phyloP scores from a whole-genome alignment of 2,797 vertebrate genomes.

The Natrix natrix region DNA sequence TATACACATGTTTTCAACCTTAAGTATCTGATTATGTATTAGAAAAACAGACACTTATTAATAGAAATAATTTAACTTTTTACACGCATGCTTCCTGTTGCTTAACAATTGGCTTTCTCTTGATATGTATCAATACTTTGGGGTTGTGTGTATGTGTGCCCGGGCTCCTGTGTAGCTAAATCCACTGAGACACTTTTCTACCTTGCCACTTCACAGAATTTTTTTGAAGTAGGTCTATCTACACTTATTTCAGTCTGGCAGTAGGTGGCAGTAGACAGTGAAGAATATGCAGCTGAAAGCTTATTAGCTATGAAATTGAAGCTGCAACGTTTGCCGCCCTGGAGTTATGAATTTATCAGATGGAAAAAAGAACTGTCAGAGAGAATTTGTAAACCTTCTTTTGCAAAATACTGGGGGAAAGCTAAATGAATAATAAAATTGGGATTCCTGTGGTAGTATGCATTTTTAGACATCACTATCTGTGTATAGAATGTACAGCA shows the following conservation, averaged over 20 bases:
- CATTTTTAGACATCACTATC: slow-evolving; percentile 28
- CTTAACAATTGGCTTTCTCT: slow-evolving; percentile 52
- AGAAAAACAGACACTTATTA: slow-evolving; percentile 43
- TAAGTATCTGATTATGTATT: slow-evolving; percentile 34
- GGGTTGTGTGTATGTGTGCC: slow-evolving; percentile 35
- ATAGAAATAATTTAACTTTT: slow-evolving; percentile 47
- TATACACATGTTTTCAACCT: slow-evolving; percentile 42
- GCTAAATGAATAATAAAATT: slow-evolving; percentile 49
- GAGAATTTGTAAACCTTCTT: slow-evolving; percentile 49
- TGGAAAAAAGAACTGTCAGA: slow-evolving; percentile 50
- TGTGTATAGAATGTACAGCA: not conserved
- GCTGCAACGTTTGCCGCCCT: slow-evolving; percentile 54
- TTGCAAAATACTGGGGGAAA: slow-evolving; percentile 45
- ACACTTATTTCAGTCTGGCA: slow-evolving; percentile 67
- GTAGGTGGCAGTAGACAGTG: slow-evolving; percentile 80
- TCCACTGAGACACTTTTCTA: slow-evolving; percentile 52
- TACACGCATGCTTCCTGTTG: slow-evolving; percentile 23
- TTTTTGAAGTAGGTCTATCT: slow-evolving; percentile 64
- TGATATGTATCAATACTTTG: slow-evolving; percentile 29
- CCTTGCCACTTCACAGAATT: slow-evolving; percentile 50
- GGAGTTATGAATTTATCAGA: slow-evolving; percentile 47
- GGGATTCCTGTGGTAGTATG: slow-evolving; percentile 32
- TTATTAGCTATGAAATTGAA: slow-evolving; percentile 41
- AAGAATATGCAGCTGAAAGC: slow-evolving; percentile 63
- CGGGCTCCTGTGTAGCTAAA: slow-evolving; percentile 36